Evolutionary conservation across 2,797 vertebrate species (phyloP), one percentile per base, ranked within the genome.

Genomic region (Rachycentron canadum): DNA sequence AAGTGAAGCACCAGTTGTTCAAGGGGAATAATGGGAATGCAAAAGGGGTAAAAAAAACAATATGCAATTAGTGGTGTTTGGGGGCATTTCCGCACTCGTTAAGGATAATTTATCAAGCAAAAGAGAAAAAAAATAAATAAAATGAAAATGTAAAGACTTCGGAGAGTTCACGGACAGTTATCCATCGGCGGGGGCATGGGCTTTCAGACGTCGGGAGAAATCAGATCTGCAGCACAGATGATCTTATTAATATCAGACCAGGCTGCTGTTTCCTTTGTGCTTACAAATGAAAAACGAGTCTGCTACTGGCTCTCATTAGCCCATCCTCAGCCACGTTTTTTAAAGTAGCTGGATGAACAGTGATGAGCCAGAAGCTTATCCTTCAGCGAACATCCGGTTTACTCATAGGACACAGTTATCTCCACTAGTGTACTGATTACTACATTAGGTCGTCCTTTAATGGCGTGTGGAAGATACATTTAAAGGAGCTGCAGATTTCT

Each of bases 241-340:
- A 84, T 78, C 38, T 70, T 68, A 74, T 86, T 81, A 86, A 70
- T 10, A 74, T 26, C 36, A 58, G 14, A 36, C 1, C 25, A 49
- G 69, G 78, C 58, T 58, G 63, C 75, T 57, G 71, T 45, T 82
- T 77, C 66, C 43, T 82, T 82, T 83, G 73, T 81, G 82, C 69
- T 76, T 73, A 55, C 66, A 41, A 77, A 85, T 80, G 77, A 84
- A 83, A 74, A 75, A 89, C 28, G 50, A 76, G 32, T 26, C 45
- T 30, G 57, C 68, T 69, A 26, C 60, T 16, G 61, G 61, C 70
- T 65, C 73, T 86, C 78, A 82, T 86, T 78, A 73, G 79, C 70
- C 17, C 3, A 67, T 52, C 34, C 45, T 66, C 60, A 32, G 81
- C 19, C 17, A 2, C 64, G 76, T 72, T 75, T 70, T 73, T 55